Conservation (phyloP, 1,140 invertebrate genomes). For the Magallana angulata region DNA sequence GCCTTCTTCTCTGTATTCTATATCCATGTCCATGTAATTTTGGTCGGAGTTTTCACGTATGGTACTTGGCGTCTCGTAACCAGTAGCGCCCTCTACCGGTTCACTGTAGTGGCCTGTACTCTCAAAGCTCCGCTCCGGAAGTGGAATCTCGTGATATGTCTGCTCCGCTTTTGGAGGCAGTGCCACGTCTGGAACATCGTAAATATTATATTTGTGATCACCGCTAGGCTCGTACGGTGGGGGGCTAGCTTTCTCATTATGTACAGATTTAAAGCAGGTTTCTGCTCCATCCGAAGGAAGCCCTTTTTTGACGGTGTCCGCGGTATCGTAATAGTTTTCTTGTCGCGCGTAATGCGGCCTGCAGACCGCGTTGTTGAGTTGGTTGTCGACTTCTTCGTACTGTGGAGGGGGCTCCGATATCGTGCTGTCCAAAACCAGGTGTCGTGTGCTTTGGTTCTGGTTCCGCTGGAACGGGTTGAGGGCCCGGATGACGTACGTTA, state of each 20-base stretch:
- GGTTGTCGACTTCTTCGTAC: conserved; percentile 8
- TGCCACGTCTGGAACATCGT: neutral
- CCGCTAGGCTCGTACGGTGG: neutral
- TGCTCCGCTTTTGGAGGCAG: neutral
- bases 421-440: neutral
- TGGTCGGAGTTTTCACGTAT: neutral
- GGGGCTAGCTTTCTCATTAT: neutral
- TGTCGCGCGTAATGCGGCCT: neutral
- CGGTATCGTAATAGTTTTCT: neutral
- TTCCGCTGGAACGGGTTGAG: neutral
- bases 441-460: neutral
- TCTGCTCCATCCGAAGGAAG: neutral
- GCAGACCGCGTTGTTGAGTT: neutral
- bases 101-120: neutral
- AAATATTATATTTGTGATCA: neutral
- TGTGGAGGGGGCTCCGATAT: neutral
- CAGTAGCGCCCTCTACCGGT: neutral
- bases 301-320: neutral
- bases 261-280: neutral
- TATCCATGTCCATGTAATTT: neutral
- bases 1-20: neutral
- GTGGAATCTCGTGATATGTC: neutral
- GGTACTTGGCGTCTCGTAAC: neutral
- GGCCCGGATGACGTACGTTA: neutral
- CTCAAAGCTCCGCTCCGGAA: neutral